phyloP scores from a whole-genome alignment of 37 sponge, comb jelly and placozoan species.

The Ephydatia muelleri region DNA sequence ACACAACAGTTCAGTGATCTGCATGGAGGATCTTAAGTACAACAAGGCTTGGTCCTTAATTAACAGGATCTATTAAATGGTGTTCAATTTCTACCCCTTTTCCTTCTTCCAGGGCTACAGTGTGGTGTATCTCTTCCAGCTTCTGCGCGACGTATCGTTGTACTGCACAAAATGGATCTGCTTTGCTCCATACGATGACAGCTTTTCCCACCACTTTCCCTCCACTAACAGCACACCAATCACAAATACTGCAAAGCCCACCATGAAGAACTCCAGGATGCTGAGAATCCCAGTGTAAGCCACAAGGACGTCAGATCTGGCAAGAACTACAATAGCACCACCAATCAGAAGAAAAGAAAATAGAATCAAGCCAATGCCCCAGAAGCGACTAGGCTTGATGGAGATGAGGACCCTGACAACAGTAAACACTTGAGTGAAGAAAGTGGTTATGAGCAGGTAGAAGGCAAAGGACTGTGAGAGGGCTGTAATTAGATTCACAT shows the following conservation, averaged over 20 bases:
- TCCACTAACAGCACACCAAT: constrained; percentile 32
- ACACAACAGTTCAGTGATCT: no score
- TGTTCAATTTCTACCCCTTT: background rate
- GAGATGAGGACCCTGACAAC: constrained; percentile 26
- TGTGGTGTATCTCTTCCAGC: background rate
- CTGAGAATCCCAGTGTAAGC: background rate
- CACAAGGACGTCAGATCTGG: background rate
- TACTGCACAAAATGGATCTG: background rate
- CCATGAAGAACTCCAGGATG: constrained; percentile 10
- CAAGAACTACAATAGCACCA: background rate
- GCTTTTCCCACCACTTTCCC: constrained; percentile 33
- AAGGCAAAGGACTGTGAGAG: constrained; percentile 51
- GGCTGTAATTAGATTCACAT: constrained; percentile 33
- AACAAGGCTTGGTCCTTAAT: background rate
- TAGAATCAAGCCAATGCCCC: constrained; percentile 42
- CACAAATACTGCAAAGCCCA: constrained; percentile 6
- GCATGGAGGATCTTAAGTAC: no score
- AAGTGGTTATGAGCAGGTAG: constrained; percentile 36
- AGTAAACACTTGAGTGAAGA: constrained; percentile 39
- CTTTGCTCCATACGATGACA: background rate
- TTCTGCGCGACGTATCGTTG: background rate
- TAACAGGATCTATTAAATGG: background rate
- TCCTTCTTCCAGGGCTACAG: background rate
- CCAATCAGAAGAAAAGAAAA: constrained; percentile 4
- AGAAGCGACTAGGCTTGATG: constrained; percentile 27